These are phyloP conservation scores for Neoseiulus cucumeris DNA, from an alignment of 1,140 invertebrate species.

Conservation along the genomic window DNA sequence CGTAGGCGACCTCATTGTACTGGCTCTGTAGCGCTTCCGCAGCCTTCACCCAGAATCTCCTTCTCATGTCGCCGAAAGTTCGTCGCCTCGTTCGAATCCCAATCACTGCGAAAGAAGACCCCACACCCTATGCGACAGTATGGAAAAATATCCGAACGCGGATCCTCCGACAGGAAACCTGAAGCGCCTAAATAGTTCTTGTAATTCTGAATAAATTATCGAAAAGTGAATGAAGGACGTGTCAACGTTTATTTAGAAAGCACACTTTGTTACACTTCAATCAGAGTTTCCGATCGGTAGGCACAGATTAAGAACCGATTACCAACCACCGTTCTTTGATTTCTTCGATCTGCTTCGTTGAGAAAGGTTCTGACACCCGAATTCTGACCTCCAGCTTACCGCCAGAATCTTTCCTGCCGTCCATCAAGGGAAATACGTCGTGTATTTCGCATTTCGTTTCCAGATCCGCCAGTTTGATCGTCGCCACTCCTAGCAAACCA, in stretches of 20 bases:
- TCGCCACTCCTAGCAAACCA: conserved; percentile 56
- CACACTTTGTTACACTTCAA: neutral
- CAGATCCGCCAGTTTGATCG: conserved; percentile 58
- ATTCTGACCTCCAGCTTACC: conserved; percentile 80
- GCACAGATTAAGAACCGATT: conserved; percentile 26
- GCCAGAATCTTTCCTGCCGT: conserved; percentile 55
- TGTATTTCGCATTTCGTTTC: conserved; percentile 69
- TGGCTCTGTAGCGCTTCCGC: neutral
- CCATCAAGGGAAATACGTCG: conserved; percentile 58
- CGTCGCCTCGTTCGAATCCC: neutral
- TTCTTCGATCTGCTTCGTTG: conserved; percentile 70
- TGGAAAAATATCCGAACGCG: neutral
- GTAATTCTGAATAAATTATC: neutral
- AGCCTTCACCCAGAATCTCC: neutral
- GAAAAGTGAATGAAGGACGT: neutral
- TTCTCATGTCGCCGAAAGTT: neutral
- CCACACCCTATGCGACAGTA: neutral
- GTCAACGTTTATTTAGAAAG: too few relatives aligned
- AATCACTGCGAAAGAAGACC: neutral
- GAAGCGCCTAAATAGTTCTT: neutral
- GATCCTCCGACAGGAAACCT: neutral
- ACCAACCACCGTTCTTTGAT: conserved; percentile 80
- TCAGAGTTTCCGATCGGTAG: too few relatives aligned
- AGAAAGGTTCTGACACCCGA: conserved; percentile 68
- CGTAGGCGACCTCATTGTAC: neutral